These are phyloP conservation scores for Apamea epomidion DNA, from an alignment of 2,888 invertebrate genomes.

Conservation along the genomic window DNA sequence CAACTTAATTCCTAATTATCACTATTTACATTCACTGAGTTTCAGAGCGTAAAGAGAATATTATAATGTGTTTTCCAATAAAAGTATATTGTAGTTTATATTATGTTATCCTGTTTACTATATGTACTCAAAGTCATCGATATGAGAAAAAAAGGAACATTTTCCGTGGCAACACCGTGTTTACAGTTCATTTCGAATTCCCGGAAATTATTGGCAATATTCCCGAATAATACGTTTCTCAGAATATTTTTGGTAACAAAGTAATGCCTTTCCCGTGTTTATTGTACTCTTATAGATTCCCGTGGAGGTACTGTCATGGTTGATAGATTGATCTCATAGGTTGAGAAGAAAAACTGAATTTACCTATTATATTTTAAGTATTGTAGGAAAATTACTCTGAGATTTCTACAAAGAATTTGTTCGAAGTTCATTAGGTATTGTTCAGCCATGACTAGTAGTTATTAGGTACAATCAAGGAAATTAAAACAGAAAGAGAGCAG, in stretches of 20 bases:
- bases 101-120: neutral
- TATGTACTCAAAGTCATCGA: neutral
- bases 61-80: neutral
- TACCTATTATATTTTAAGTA: neutral
- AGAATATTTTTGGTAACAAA: conserved; percentile 26
- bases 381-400: neutral
- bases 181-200: neutral
- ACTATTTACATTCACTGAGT: neutral
- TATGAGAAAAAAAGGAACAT: neutral
- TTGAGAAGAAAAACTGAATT: neutral
- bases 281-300: conserved; percentile 31
- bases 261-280: conserved; percentile 45
- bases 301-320: conserved; percentile 16
- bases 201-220: conserved; percentile 38
- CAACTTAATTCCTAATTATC: conserved; percentile 2
- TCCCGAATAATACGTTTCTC: neutral
- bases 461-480: too few species aligned
- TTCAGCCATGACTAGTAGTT: neutral
- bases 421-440: neutral
- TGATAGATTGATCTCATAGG: conserved; percentile 35
- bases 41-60: neutral
- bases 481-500: too few species aligned
- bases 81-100: neutral
- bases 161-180: conserved; percentile 4
- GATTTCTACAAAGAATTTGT: neutral